phyloP scores from a whole-genome alignment of 1,140 invertebrate species.

The Drosophila ogumai region DNA sequence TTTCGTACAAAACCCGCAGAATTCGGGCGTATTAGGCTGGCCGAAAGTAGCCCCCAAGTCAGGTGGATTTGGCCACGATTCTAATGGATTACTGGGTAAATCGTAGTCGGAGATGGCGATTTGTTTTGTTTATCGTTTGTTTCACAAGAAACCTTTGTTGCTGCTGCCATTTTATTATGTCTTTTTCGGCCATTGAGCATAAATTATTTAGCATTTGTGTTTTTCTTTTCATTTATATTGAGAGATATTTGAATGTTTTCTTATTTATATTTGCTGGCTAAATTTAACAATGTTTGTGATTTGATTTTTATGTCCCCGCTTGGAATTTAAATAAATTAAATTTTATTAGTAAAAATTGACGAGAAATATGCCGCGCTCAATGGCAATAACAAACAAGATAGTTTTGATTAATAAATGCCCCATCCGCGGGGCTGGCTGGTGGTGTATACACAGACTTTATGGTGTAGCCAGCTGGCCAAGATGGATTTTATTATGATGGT shows the following conservation, averaged over 20 bases:
- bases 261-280: slow-evolving; percentile 34
- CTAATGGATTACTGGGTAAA: slow-evolving; percentile 16
- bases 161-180: slow-evolving; percentile 43
- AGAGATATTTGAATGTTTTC: slow-evolving; percentile 51
- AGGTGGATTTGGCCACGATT: slow-evolving; percentile 22
- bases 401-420: slow-evolving; percentile 77
- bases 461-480: slow-evolving; percentile 57
- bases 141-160: slow-evolving; percentile 49
- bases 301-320: slow-evolving; percentile 57
- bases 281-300: slow-evolving; percentile 60
- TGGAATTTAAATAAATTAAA: slow-evolving; percentile 82
- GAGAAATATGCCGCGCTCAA: slow-evolving; percentile 77
- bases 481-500: slow-evolving; percentile 50
- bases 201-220: slow-evolving; percentile 69
- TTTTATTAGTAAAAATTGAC: slow-evolving; percentile 81
- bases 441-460: slow-evolving; percentile 46
- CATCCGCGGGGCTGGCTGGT: slow-evolving; percentile 4
- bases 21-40: slow-evolving; percentile 13
- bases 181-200: slow-evolving; percentile 68
- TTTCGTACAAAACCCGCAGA: slow-evolving; percentile 13
- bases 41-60: background rate
- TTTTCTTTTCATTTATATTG: slow-evolving; percentile 64
- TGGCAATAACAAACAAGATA: slow-evolving; percentile 70
- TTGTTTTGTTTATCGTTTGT: slow-evolving; percentile 51
- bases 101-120: slow-evolving; percentile 34